Conservation (phyloP, 2,797 vertebrate species). For the Simalia tracyae region DNA sequence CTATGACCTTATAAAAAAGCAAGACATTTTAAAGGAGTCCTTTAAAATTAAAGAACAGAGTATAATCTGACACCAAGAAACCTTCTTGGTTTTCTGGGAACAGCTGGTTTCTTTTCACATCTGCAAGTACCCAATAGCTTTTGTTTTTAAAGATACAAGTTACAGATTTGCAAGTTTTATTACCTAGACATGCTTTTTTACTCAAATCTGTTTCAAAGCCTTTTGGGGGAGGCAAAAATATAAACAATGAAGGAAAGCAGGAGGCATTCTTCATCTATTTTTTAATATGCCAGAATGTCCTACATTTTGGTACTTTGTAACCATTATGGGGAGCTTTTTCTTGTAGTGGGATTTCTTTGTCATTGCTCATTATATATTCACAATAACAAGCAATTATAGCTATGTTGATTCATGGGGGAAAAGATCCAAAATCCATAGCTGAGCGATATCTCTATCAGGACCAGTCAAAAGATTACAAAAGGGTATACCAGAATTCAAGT, state of each 20-base stretch:
- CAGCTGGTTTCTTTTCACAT: conserved; percentile 12
- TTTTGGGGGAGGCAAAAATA: background rate
- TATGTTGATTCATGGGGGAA: no score
- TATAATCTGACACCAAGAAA: background rate
- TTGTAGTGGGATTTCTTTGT: background rate
- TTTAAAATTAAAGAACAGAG: conserved; percentile 6
- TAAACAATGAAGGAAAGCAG: background rate
- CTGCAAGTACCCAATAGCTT: background rate
- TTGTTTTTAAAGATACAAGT: background rate
- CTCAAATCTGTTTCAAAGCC: background rate
- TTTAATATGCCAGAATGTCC: background rate
- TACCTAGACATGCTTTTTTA: background rate
- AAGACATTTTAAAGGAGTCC: conserved; percentile 17
- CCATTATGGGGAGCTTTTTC: background rate
- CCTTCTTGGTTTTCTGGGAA: background rate
- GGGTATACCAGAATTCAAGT: no score
- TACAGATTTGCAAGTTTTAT: background rate
- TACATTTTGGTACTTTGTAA: background rate
- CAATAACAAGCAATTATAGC: background rate
- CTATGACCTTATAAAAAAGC: background rate
- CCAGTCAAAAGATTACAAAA: no score
- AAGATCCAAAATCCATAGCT: no score
- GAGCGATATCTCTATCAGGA: no score
- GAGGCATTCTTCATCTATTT: background rate
- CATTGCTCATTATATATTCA: background rate